These are phyloP conservation scores for Aphelinus atriplicis DNA, from an alignment of 1,140 invertebrate genomes.

Conservation along the genomic window DNA sequence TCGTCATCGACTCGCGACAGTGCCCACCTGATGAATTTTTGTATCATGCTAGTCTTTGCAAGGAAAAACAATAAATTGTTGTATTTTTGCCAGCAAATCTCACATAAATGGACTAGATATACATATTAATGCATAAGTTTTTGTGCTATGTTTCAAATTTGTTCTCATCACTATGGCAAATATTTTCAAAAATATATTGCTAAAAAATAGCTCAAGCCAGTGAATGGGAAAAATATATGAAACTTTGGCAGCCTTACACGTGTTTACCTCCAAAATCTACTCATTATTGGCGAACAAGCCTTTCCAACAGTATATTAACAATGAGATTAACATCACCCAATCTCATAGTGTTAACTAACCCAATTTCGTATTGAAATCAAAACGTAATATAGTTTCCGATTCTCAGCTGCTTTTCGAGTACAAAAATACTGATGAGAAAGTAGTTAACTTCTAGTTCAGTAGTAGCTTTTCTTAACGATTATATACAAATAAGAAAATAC, in stretches of 20 bases:
- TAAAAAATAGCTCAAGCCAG: background rate
- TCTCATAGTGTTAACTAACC: background rate
- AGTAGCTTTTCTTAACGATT: background rate
- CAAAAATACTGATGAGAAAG: constrained; percentile 34
- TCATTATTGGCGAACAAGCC: background rate
- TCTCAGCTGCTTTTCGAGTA: background rate
- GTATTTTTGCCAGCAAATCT: constrained; percentile 22
- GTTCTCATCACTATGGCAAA: background rate
- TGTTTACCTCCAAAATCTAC: background rate
- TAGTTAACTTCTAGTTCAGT: background rate
- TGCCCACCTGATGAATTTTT: too few relatives aligned
- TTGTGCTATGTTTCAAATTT: background rate
- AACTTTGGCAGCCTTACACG: constrained; percentile 11
- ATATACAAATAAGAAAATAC: constrained; percentile 16
- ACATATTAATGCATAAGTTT: constrained; percentile 15
- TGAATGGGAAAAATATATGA: background rate
- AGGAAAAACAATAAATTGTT: background rate
- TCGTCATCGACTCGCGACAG: too few relatives aligned
- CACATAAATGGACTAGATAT: constrained; percentile 29
- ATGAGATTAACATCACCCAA: background rate
- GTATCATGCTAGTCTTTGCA: too few relatives aligned
- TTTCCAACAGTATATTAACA: constrained; percentile 21
- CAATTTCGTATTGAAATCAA: constrained; percentile 30
- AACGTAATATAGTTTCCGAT: constrained; percentile 28
- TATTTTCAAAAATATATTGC: background rate